Evolutionary conservation across 1,140 invertebrate genomes (phyloP).

Genomic region (Zelostemma sp.): DNA sequence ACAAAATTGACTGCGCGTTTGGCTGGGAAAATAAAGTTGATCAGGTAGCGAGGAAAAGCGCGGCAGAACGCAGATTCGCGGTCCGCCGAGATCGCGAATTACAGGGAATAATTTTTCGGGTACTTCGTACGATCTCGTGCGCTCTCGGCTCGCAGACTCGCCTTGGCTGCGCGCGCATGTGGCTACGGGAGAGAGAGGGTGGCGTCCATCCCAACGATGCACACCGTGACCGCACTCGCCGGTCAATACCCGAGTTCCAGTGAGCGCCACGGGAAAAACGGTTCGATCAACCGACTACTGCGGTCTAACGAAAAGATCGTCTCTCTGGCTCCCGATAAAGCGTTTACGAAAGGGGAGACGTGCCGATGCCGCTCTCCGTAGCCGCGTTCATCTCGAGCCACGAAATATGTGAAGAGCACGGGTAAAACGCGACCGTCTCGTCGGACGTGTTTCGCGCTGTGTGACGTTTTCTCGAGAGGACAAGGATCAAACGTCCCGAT

Average conservation of each 20-base stretch:
- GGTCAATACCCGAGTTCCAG: constrained; percentile 45
- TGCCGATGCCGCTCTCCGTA: neutral
- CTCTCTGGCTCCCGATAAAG: neutral
- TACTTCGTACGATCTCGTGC: too few species aligned
- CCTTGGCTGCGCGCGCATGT: constrained; percentile 43
- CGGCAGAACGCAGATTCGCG: too few species aligned
- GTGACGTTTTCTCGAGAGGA: constrained; percentile 23
- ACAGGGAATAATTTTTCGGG: too few species aligned
- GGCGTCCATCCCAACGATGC: constrained; percentile 27
- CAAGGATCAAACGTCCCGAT: neutral
- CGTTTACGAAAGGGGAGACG: neutral
- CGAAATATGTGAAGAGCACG: constrained; percentile 18
- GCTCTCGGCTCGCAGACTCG: too few species aligned
- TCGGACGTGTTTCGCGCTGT: constrained; percentile 18
- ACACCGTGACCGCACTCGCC: constrained; percentile 36
- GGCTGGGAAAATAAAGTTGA: too few species aligned
- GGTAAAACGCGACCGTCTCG: constrained; percentile 5
- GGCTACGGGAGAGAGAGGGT: constrained; percentile 37
- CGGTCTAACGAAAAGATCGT: constrained; percentile 1
- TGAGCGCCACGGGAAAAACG: constrained; percentile 24
- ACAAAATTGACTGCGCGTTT: too few species aligned
- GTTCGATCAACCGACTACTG: constrained; percentile 3
- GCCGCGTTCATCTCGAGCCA: neutral
- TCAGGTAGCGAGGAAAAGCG: too few species aligned
- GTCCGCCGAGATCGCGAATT: too few species aligned